These are phyloP conservation scores for Eurypyga helias DNA, from an alignment of 2,113 vertebrate genomes.

Conservation along the genomic window DNA sequence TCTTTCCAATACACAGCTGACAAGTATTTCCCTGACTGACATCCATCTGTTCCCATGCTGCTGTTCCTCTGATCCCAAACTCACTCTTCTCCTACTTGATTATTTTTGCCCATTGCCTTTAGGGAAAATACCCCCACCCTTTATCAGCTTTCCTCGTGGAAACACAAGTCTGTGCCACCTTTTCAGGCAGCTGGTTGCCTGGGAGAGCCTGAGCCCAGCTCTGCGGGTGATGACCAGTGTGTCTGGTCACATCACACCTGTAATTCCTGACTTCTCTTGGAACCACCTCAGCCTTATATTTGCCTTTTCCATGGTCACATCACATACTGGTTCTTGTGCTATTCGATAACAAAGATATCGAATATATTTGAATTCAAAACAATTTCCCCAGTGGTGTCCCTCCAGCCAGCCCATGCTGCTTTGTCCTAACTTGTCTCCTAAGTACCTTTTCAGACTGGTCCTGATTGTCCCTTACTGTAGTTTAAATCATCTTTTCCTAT, in stretches of 20 bases:
- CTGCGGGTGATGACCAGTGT: not conserved
- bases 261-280: not conserved
- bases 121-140: not conserved
- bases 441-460: not conserved
- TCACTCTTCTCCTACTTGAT: not conserved
- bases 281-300: not conserved
- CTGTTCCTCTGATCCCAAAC: not conserved
- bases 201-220: not conserved
- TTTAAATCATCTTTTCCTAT: not conserved
- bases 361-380: not conserved
- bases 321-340: not conserved
- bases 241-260: not conserved
- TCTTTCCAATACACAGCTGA: not conserved
- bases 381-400: not conserved
- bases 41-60: not conserved
- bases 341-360: not conserved
- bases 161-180: not conserved
- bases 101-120: not conserved
- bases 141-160: not conserved
- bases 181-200: fast-evolving
- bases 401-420: not conserved
- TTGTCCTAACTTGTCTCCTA: not conserved
- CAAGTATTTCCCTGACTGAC: not conserved
- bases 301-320: not conserved
- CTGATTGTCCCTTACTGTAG: not conserved